Evolutionary conservation across 37 sponge, comb jelly and placozoan species (phyloP), one percentile per base, ranked within the genome.

Genomic region (Ianthella basta): DNA sequence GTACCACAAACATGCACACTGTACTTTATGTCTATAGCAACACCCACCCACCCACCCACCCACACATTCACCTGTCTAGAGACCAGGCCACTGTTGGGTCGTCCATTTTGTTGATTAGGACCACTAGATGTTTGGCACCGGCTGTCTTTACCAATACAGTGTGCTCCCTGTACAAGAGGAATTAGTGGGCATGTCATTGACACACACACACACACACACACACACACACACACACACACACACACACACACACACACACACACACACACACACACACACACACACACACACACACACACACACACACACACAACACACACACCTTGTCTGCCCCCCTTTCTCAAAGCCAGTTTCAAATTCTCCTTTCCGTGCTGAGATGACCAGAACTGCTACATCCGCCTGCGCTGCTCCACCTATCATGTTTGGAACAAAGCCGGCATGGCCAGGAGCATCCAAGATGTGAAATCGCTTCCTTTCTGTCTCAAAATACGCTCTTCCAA

Each of bases 341-440:
- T 99, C 99, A 86, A 99, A 99, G 15, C 99, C 99, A 25, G 99
- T 97, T 82, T 99, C 99, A 88, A 99, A 99, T 83, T 99, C 99
- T 81, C 99, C 99, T 74, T 89, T 94, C 33, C 97, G 74, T 32
- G 99, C 99, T 16, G 99, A 99, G 55, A 99, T 99, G 35, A 98
- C 99, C 60, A 99, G 81, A 14, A 99, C 91, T 10, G 92, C 99
- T 30, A 99, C 85, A 77, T 99, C 99, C 79, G 97, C 99, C 83
- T 99, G 99, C 0, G 94, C 94, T 23, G 99, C 92, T 37, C 99
- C 99, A 36, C 92, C 85, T 23, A 99, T 99, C 99, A 99, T 99
- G 91, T 99, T 99, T 3, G 99, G 94, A 4, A 99, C 99, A 83
- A 97, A 99, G 20, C 97, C 93, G 60, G 94, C 91, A 84, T 99